Evolutionary conservation across 2,113 vertebrate species (phyloP).

Genomic region (Chaetura pelagica): DNA sequence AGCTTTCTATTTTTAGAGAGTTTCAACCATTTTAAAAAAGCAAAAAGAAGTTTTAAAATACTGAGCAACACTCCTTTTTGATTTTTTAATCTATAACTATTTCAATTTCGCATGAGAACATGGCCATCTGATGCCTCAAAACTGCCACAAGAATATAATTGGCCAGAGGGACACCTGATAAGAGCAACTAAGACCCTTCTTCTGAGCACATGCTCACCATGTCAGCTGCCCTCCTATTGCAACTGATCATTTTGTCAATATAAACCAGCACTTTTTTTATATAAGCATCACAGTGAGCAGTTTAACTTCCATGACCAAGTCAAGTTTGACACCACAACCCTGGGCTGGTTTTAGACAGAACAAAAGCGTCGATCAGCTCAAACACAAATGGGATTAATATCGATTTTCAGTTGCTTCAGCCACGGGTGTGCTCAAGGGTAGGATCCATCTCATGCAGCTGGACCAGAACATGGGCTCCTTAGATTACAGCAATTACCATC

Average conservation of each 20-base stretch:
- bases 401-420: neutral
- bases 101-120: neutral
- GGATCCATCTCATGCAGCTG: neutral
- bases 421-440: neutral
- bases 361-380: neutral
- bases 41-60: neutral
- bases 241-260: neutral
- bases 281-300: neutral
- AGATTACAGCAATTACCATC: neutral
- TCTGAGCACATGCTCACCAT: fast-evolving
- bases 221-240: neutral
- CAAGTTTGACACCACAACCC: neutral
- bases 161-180: neutral
- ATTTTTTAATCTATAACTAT: neutral
- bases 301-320: neutral
- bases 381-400: neutral
- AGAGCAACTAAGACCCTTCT: neutral
- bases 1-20: neutral
- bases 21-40: neutral
- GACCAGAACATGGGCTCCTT: neutral
- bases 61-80: neutral
- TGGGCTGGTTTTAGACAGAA: neutral
- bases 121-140: neutral
- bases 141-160: neutral
- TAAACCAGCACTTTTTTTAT: neutral